A percentile compares a stretch with the other conserved stretches of the same genome.
phyloP scores from a whole-genome alignment of 1,140 invertebrate genomes.

The Hycleus phaleratus region DNA sequence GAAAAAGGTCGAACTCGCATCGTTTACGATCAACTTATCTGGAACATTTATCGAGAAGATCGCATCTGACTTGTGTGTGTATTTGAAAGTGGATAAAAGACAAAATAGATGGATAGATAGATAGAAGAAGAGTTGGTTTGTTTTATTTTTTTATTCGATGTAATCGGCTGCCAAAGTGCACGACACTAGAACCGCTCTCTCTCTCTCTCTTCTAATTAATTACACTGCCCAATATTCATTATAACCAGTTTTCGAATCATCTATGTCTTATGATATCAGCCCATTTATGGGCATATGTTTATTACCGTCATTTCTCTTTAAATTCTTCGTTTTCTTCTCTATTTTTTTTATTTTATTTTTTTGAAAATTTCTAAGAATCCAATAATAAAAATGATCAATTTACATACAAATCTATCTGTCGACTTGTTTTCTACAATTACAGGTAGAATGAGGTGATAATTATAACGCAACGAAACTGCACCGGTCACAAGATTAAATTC shows the following conservation, averaged over 20 bases:
- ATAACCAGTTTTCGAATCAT: conserved; percentile 24
- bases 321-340: conserved; percentile 4
- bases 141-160: conserved; percentile 6
- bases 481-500: conserved; percentile 10
- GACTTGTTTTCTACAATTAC: conserved; percentile 22
- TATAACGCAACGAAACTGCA: conserved; percentile 18
- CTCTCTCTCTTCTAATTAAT: conserved; percentile 29
- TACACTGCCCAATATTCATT: conserved; percentile 25
- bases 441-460: conserved; percentile 21
- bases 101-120: background rate
- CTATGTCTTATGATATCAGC: conserved; percentile 26
- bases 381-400: conserved; percentile 9
- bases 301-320: conserved; percentile 28
- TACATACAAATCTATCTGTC: conserved; percentile 25
- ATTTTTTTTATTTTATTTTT: no score
- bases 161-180: conserved; percentile 20
- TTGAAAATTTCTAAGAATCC: no score
- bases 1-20: conserved; percentile 33
- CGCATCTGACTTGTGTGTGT: conserved; percentile 22
- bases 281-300: conserved; percentile 30
- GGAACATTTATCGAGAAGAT: conserved; percentile 29
- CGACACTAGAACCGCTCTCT: conserved; percentile 13
- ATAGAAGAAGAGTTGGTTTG: background rate
- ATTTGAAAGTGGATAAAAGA: conserved; percentile 4
- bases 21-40: conserved; percentile 32